phyloP scores from a whole-genome alignment of 2,888 invertebrate genomes.

The Syritta pipiens region DNA sequence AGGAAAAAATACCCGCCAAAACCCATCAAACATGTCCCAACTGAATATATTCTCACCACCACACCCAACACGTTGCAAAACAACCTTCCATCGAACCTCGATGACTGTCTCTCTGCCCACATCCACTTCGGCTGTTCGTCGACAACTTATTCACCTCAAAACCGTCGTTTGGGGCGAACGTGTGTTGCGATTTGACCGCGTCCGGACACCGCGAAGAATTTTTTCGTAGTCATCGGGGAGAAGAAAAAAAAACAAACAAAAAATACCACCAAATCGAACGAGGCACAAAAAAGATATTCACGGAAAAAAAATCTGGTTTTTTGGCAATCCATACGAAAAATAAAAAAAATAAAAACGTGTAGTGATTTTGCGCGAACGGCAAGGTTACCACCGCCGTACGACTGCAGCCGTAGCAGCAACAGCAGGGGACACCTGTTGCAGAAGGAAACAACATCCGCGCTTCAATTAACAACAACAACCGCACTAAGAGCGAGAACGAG shows the following conservation, averaged over 20 bases:
- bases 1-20: slow-evolving; percentile 20
- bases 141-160: slow-evolving; percentile 49
- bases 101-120: neutral
- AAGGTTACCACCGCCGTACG: slow-evolving; percentile 39
- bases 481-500: too few species aligned
- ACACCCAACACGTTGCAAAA: slow-evolving; percentile 34
- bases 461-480: slow-evolving; percentile 6
- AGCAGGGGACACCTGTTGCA: slow-evolving; percentile 64
- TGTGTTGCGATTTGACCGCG: slow-evolving; percentile 17
- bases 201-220: slow-evolving; percentile 3
- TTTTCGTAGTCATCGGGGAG: slow-evolving; percentile 17
- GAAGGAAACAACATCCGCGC: slow-evolving; percentile 1
- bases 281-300: slow-evolving; percentile 3
- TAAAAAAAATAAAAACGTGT: slow-evolving; percentile 13
- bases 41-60: slow-evolving; percentile 1
- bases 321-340: slow-evolving; percentile 24
- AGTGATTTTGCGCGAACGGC: slow-evolving; percentile 21
- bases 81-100: slow-evolving; percentile 8
- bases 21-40: neutral
- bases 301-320: slow-evolving; percentile 36
- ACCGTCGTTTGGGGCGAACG: slow-evolving; percentile 48
- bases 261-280: slow-evolving; percentile 5
- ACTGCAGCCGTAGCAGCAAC: neutral
- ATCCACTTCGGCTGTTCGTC: neutral
- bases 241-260: neutral